Conservation (phyloP, 2,113 vertebrate species). For the Forbesichthys papilliferus region DNA sequence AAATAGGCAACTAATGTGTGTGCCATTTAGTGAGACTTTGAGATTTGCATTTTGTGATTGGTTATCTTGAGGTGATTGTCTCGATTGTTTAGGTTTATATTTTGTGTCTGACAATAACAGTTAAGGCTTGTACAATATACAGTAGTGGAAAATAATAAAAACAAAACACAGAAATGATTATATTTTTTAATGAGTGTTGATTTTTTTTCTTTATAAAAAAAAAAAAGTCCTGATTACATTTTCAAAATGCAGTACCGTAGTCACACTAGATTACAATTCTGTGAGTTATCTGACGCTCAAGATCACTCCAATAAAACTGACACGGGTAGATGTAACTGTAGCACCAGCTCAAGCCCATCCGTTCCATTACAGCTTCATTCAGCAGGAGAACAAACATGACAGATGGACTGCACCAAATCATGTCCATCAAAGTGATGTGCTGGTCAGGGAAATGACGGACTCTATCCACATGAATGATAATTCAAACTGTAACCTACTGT, state of each 20-base stretch:
- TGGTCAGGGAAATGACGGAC: conserved; percentile 42
- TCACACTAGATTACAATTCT: not conserved
- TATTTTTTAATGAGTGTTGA: conserved; percentile 60
- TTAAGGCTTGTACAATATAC: conserved; percentile 72
- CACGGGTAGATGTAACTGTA: conserved; percentile 43
- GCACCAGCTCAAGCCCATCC: conserved; percentile 24
- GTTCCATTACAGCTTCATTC: conserved; percentile 22
- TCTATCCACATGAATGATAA: conserved; percentile 35
- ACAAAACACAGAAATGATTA: conserved; percentile 55
- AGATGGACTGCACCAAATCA: conserved; percentile 25
- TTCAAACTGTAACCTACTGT: conserved; percentile 25
- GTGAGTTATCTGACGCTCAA: conserved; percentile 20
- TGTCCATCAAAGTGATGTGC: conserved; percentile 47
- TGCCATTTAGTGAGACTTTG: conserved; percentile 54
- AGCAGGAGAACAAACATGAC: conserved; percentile 21
- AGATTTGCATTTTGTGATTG: conserved; percentile 72
- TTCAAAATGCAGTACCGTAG: not conserved
- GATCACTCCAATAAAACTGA: conserved; percentile 57
- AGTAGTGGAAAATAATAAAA: conserved; percentile 52
- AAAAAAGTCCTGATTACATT: conserved; percentile 15
- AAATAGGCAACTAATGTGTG: conserved; percentile 50
- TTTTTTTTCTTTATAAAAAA: conserved; percentile 48
- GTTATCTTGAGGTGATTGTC: conserved; percentile 68
- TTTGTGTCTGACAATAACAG: conserved; percentile 65
- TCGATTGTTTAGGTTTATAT: conserved; percentile 73